Evolutionary conservation across 2,888 invertebrate species (phyloP), one percentile per base, ranked within the genome.

Genomic region (Diarsia dahlii): DNA sequence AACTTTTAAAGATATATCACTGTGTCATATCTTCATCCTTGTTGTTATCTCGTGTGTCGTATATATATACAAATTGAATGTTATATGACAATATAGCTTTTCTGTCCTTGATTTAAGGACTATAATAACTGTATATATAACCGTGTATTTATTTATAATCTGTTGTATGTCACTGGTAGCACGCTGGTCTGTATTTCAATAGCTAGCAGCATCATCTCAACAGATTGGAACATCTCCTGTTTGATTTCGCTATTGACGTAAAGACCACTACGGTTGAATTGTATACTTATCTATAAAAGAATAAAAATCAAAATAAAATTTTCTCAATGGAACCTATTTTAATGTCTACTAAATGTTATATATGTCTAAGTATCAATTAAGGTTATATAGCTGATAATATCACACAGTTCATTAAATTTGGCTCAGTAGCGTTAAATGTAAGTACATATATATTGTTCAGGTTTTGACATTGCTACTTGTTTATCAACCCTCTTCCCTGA

Each of bases 261-360:
- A 84, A 90, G 90, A 90, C 89, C 89, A 89, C 78, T 74, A 82
- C 76, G 82, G 84, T 90, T 91, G 87, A 89, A 91, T 88, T 92
- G 92, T 92, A 92, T 92, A 93, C 92, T 89, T 92, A 89, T 90
- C 91, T 91, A 91, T 91, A 83, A 84, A 89, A 89, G 76, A 83
- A 76, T 76, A 82, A 83, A 86, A 85, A 80, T 80, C 77, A 80
- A 87, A 45, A 90, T 90, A 90, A 90, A 90, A 88, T 91, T 92
- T 92, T 94, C 94, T 95, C 91, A 91, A 93, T 94, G 93, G 92
- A 93, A 93, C 91, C 89, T 94, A 94, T 93, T 94, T 94, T 93
- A 93, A 94, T 95, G 95, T 96, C 95, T 95, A 95, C 93, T 95
- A 93, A 95, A 96, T 96, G 96, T 96, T 96, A 96, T 95, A 95